phyloP scores from a whole-genome alignment of 2,113 vertebrate species.

The Montifringilla adamsi region DNA sequence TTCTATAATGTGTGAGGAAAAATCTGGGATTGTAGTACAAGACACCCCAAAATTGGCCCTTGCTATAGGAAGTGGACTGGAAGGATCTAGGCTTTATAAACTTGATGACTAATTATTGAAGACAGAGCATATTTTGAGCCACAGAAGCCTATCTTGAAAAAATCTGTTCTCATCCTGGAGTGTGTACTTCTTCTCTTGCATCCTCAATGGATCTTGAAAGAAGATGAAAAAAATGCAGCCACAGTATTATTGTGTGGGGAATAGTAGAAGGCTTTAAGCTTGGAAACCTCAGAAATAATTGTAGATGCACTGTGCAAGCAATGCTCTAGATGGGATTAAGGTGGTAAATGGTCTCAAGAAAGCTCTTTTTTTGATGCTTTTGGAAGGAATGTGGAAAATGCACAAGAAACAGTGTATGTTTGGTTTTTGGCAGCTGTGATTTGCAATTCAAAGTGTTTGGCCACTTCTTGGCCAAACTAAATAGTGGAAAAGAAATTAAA shows the following conservation, averaged over 20 bases:
- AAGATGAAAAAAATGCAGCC: neutral
- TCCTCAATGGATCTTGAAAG: neutral
- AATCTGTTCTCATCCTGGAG: neutral
- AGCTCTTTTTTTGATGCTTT: neutral
- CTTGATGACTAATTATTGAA: neutral
- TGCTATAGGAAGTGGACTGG: neutral
- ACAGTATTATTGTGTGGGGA: neutral
- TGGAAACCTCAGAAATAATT: neutral
- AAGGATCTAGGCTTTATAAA: neutral
- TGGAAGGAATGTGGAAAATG: neutral
- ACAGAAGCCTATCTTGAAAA: neutral
- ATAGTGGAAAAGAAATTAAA: neutral
- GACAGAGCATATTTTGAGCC: neutral
- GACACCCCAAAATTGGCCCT: neutral
- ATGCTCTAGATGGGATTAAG: neutral
- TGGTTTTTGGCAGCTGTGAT: neutral
- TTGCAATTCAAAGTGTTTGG: neutral
- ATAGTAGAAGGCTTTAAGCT: neutral
- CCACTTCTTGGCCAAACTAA: neutral
- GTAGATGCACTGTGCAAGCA: neutral
- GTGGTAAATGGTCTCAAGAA: neutral
- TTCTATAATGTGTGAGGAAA: neutral
- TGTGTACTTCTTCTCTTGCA: neutral
- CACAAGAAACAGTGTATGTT: neutral
- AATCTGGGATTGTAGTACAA: neutral